phyloP scores from a whole-genome alignment of 2,113 vertebrate species.

The Poicephalus meyeri region DNA sequence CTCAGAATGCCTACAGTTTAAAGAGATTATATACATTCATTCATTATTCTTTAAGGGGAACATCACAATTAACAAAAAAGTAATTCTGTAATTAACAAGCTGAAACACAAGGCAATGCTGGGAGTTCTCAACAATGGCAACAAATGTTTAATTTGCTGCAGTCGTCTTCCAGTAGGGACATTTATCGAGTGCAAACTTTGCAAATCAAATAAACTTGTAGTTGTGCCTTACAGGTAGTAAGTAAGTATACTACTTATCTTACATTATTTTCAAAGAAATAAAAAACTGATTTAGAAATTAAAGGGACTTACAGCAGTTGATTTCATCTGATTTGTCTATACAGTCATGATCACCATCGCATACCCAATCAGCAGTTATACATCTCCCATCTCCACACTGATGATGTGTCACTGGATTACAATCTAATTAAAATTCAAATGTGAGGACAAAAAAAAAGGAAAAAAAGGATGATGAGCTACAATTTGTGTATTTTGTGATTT shows the following conservation, averaged over 20 bases:
- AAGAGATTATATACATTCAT: not conserved
- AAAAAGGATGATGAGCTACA: not conserved
- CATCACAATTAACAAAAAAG: not conserved
- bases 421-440: slow-evolving; percentile 67
- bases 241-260: not conserved
- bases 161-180: not conserved
- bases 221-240: not conserved
- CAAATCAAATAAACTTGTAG: not conserved
- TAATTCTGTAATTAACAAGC: not conserved
- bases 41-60: not conserved
- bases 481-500: not conserved
- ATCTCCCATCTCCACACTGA: slow-evolving; percentile 89
- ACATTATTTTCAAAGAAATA: not conserved
- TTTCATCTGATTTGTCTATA: slow-evolving; percentile 91
- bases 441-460: not conserved
- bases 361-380: slow-evolving; percentile 86
- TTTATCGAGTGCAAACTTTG: not conserved
- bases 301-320: slow-evolving; percentile 91
- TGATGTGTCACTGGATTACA: slow-evolving; percentile 81
- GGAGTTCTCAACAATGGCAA: not conserved
- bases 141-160: not conserved
- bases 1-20: not conserved
- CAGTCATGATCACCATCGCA: slow-evolving; percentile 98
- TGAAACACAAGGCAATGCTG: not conserved
- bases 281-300: not conserved